These are phyloP conservation scores for Otis tarda DNA, from an alignment of 2,113 vertebrate genomes.

Conservation along the genomic window DNA sequence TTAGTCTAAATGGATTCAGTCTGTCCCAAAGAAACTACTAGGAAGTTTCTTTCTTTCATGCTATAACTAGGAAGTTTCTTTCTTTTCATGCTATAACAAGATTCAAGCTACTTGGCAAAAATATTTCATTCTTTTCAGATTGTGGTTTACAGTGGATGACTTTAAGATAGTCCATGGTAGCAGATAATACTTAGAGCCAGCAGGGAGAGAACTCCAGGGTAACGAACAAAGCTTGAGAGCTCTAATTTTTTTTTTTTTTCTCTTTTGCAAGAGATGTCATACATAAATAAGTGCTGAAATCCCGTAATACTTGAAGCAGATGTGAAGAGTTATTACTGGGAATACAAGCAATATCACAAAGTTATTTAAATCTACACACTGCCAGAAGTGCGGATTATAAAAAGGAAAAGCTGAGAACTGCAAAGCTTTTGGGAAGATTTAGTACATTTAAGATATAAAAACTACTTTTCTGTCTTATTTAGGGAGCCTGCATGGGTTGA, in stretches of 20 bases:
- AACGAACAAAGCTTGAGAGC: background rate
- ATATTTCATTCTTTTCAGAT: background rate
- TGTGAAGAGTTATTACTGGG: background rate
- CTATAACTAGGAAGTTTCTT: background rate
- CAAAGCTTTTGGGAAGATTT: constrained; percentile 35
- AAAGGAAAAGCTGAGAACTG: background rate
- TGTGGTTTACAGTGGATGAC: background rate
- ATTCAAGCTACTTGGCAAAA: background rate
- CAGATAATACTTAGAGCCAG: background rate
- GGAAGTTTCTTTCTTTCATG: background rate
- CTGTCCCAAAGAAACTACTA: background rate
- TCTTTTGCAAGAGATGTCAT: background rate
- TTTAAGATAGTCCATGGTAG: background rate
- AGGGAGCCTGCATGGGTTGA: background rate
- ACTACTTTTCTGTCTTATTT: constrained; percentile 1
- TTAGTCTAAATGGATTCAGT: background rate
- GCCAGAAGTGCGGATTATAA: constrained; percentile 35
- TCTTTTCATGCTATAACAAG: background rate
- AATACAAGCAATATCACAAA: constrained; percentile 32
- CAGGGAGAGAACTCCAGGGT: background rate
- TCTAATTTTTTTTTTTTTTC: background rate
- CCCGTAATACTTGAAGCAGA: background rate
- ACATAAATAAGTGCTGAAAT: constrained; percentile 24
- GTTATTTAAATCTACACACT: constrained; percentile 15
- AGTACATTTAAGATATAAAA: constrained; percentile 23